A percentile compares a stretch with the other conserved stretches of the same genome.
Evolutionary conservation across 2,888 invertebrate genomes (phyloP).

Genomic region (Cyclophora punctaria): DNA sequence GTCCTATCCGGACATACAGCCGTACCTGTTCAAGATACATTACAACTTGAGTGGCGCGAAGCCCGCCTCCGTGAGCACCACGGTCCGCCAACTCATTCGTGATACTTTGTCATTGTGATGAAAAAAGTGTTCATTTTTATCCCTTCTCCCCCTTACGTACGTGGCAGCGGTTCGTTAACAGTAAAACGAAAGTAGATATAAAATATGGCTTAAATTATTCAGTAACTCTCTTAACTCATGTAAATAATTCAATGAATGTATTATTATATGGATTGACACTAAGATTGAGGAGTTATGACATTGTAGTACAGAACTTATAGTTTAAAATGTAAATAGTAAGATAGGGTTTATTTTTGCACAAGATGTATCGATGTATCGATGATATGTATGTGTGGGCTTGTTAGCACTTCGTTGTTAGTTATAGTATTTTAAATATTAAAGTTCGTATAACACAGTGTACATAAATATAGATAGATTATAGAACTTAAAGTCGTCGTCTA

Average conservation of each 20-base stretch:
- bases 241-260: neutral
- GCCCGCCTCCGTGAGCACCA: constrained; percentile 87
- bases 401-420: neutral
- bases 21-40: constrained; percentile 95
- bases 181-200: neutral
- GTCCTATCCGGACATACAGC: constrained; percentile 93
- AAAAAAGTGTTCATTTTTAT: neutral
- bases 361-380: constrained; percentile 5
- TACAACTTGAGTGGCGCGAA: constrained; percentile 87
- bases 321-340: constrained; percentile 4
- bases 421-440: neutral
- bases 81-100: constrained; percentile 91
- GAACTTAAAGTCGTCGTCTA: neutral
- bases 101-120: constrained; percentile 88
- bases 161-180: too few relatives aligned
- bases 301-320: neutral
- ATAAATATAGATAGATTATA: neutral
- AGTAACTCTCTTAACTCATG: neutral
- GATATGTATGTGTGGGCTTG: neutral
- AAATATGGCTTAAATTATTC: neutral
- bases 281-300: too few relatives aligned
- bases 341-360: constrained; percentile 10
- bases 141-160: neutral
- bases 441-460: neutral
- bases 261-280: constrained; percentile 11